Base-by-base conservation (phyloP, 1,140 invertebrate species). In the Propsilocerus akamusi region DNA sequence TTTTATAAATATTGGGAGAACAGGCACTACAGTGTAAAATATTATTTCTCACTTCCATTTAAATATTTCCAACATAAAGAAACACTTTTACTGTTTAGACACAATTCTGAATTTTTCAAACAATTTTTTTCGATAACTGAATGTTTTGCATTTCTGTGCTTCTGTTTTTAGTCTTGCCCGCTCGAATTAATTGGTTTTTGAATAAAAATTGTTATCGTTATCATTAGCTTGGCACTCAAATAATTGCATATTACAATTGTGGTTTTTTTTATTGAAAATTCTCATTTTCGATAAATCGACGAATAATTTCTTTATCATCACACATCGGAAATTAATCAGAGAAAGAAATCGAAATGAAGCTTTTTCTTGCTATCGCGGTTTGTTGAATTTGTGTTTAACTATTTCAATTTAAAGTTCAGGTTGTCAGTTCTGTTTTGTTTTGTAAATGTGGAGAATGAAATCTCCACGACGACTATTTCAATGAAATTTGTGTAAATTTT, bases 401-500 rank as follows among this genome's bases (percentile, higher is more conserved):
- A n/a, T n/a, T n/a, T n/a, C n/a, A n/a, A n/a, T n/a, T n/a, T n/a
- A n/a, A n/a, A n/a, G n/a, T n/a, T n/a, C n/a, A n/a, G n/a, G n/a
- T n/a, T n/a, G n/a, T n/a, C n/a, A n/a, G n/a, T n/a, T n/a, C n/a
- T n/a, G n/a, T n/a, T n/a, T n/a, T n/a, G n/a, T n/a, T n/a, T n/a
- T n/a, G n/a, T n/a, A n/a, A n/a, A n/a, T n/a, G n/a, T n/a, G n/a
- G n/a, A n/a, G n/a, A n/a, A n/a, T n/a, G n/a, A n/a, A n/a, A n/a
- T n/a, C n/a, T n/a, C n/a, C n/a, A n/a, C n/a, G n/a, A n/a, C n/a
- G n/a, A n/a, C n/a, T n/a, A n/a, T n/a, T n/a, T n/a, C n/a, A n/a
- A n/a, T 56, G 54, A 56, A 55, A 54, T 52, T 53, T 56, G 52
- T 56, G 56, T 53, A 55, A 56, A 54, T 34, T 46, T 51, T 46